Base-by-base conservation (phyloP, 1,140 invertebrate species). In the Galleria mellonella region DNA sequence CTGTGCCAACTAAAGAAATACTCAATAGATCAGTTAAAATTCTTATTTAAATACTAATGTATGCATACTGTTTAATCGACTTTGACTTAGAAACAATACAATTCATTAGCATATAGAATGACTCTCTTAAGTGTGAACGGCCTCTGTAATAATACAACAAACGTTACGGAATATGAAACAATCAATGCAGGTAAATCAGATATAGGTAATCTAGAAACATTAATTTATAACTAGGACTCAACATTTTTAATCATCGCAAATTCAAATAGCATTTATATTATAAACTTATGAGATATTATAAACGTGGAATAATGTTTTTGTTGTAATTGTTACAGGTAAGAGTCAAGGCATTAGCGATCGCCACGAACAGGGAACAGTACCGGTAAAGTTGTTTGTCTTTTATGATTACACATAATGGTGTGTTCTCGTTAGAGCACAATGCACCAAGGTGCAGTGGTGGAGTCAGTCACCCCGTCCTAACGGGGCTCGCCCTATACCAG, bases 351-450 rank as follows among this genome's bases (percentile, higher is more conserved):
- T n/a, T 23, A 6, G 4, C 23, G 9, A 32, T 27, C 17, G 38
- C 37, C n/a, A 17, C 29, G 15, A 8, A 37, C 17, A 23, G 2
- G 14, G 33, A 23, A 48, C 37, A 32, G 53, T 43, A 59, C 61
- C 54, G 73, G 77, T 76, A 69, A 79, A 64, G 58, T 72, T 37
- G 62, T 59, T 63, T 53, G 61, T 63, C 47, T 48, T 47, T 76
- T 79, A 83, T 75, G 68, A 71, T 72, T 67, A 63, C 67, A 73
- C 65, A 73, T 71, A 81, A 72, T 72, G 70, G 62, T 48, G 53
- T 67, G 81, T 84, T 79, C 81, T 84, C 70, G 72, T 82, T 84
- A 77, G 73, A 78, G 79, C 79, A 82, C 79, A 84, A 84, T 83
- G 79, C 79, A 82, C 79, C 79, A 79, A 73, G 72, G 71, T 82